Base-by-base conservation (phyloP, 2,888 invertebrate species). In the Napeogenes sylphis region DNA sequence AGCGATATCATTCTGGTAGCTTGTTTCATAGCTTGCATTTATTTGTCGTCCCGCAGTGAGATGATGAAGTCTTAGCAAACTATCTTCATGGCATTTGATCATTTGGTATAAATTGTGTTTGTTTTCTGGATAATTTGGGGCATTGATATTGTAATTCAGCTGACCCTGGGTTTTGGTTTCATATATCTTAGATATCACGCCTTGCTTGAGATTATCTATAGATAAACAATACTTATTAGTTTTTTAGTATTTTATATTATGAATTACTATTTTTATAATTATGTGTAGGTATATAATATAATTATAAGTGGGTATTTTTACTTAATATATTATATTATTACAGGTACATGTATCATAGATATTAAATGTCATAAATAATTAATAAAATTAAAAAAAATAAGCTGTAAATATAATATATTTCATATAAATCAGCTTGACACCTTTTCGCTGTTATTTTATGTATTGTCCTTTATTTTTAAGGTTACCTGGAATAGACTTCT, bases 41-140 rank as follows among this genome's bases (percentile, higher is more conserved):
- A 84, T 79, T 66, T 87, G 88, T 2, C 90, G 72, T 0, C 87
- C 84, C 2, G 90, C 85, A n/a, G 90, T 89, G n/a, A 90, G 73
- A 61, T 90, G 90, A 60, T 90, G 90, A 0, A 90, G 81, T 2
- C 90, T 71, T 2, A 90, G 70, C 0, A 90, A 74, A 58, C 89
- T 90, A 72, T 90, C 90, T 63, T 90, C 90, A 59, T 90, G 90
- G 61, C 90, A 90, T 72, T 90, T 90, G 64, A 90, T 90, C 90
- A 90, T 90, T 75, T 90, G 90, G 73, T 87, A 84, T 32, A 90
- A 73, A 64, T 89, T 87, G 71, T 84, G 85, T 64, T 84, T 87
- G 61, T 78, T 81, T 55, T 88, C 87, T 2, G 83, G 67, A 67
- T 87, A 87, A 62, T 74, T 78, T 2, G 76, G 71, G 4, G 75